Evolutionary conservation across 2,888 invertebrate species (phyloP), one percentile per base, ranked within the genome.

Genomic region (Oligia fasciuncula): DNA sequence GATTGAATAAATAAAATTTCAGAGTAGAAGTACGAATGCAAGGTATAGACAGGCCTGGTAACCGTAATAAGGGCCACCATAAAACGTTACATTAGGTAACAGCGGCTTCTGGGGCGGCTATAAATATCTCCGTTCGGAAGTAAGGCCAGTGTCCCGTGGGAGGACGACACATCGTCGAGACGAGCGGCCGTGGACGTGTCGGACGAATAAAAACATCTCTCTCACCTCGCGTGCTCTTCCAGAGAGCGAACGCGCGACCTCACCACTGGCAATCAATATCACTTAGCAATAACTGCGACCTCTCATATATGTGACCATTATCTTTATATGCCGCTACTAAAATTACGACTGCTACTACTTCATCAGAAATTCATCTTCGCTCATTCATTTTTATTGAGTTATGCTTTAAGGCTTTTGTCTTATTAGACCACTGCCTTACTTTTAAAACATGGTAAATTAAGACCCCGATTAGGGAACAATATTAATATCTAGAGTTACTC

Each of bases 71-170:
- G 96, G 96, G 95, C 94, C 91, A 95, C 95, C 96, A 96, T 97
- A 97, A 97, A 97, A 96, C 93, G 96, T 96, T 94, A 96, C 96
- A 96, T 96, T 96, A 96, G 96, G 96, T 96, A 96, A 96, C 94
- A 95, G 96, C 95, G 95, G 96, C 96, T 96, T 96, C 95, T 95
- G 95, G 95, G 95, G 94, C 95, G 94, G 96, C 96, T 95, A 96
- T 97, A 97, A 97, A 97, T 97, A 97, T 97, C 95, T 95, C 94
- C 94, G 95, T 96, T 96, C 94, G 96, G 94, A 96, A 96, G 96
- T 97, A 95, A 95, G 96, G 96, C 93, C 93, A 93, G 93, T 91
- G 96, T 96, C 96, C 96, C 96, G 95, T 94, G 96, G 96, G 96
- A 96, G 94, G 92, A 94, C 91, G 94, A 94, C 95, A 94, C 94